Conservation (phyloP, 2,888 invertebrate genomes). For the Eudasyphora cyanicolor region DNA sequence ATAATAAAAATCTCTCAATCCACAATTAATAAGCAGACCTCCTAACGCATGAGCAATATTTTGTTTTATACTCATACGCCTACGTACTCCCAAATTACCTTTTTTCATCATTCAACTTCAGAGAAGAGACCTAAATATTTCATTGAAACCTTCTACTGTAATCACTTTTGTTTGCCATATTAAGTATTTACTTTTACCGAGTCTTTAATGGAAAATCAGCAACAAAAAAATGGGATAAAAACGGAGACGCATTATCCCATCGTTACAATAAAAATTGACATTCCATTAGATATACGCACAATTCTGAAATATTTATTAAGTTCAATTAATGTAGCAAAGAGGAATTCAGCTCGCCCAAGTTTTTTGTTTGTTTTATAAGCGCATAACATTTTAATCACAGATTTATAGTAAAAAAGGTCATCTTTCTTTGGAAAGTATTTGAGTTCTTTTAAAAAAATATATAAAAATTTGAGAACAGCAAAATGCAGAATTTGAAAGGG, state of each 20-base stretch:
- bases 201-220: neutral
- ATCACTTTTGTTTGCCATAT: neutral
- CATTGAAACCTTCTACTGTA: too few relatives aligned
- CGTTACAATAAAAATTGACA: neutral
- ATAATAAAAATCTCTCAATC: too few relatives aligned
- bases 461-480: too few relatives aligned
- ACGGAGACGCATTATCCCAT: neutral
- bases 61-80: too few relatives aligned
- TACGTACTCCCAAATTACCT: too few relatives aligned
- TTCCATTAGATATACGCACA: neutral
- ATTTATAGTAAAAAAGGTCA: neutral
- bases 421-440: neutral
- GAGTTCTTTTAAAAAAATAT: neutral
- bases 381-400: neutral
- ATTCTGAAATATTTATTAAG: slow-evolving; percentile 8
- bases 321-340: neutral
- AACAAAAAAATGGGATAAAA: neutral
- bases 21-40: too few relatives aligned
- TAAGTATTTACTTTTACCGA: neutral
- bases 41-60: too few relatives aligned
- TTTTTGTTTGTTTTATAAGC: neutral
- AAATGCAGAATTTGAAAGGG: neutral
- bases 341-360: neutral
- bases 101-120: too few relatives aligned
- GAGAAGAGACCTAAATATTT: too few relatives aligned